These are phyloP conservation scores for Siderastrea siderea DNA, from an alignment of 92 coral and sea anemone genomes.

Conservation along the genomic window DNA sequence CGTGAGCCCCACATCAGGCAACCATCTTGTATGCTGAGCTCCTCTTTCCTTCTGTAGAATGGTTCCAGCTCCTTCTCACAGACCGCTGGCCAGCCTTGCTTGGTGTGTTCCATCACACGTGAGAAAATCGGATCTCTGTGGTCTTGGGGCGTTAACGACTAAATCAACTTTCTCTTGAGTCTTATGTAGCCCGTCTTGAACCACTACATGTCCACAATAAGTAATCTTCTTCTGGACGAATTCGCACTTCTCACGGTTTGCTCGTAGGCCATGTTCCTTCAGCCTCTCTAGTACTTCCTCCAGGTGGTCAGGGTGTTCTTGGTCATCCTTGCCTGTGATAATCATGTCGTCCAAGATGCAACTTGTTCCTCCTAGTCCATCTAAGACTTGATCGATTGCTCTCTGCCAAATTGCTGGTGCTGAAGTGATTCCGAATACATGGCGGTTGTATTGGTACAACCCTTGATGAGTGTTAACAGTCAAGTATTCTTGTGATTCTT, in stretches of 20 bases:
- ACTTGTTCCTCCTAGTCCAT: constrained; percentile 40
- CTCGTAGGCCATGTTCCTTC: constrained; percentile 58
- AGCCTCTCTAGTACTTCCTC: constrained; percentile 51
- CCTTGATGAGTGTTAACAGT: constrained; percentile 78
- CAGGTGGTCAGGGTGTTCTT: constrained; percentile 50
- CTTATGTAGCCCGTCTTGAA: constrained; percentile 48
- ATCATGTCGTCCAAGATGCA: constrained; percentile 69
- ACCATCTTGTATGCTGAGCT: too few relatives aligned
- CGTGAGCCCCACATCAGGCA: too few relatives aligned
- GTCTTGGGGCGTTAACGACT: constrained; percentile 57
- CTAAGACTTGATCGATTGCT: constrained; percentile 63
- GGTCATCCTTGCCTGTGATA: constrained; percentile 53
- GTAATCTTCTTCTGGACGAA: constrained; percentile 53
- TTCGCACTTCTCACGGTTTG: constrained; percentile 62
- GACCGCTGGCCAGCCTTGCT: too few relatives aligned
- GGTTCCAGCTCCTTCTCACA: too few relatives aligned
- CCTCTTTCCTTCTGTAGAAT: too few relatives aligned
- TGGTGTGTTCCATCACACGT: too few relatives aligned
- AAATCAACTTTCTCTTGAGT: constrained; percentile 50
- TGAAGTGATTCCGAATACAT: constrained; percentile 58
- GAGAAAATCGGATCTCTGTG: not conserved
- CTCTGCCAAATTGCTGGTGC: constrained; percentile 56
- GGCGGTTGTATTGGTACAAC: constrained; percentile 57
- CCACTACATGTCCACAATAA: constrained; percentile 49
- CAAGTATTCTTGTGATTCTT: constrained; percentile 60